Evolutionary conservation across 2,888 invertebrate species (phyloP), one percentile per base, ranked within the genome.

Genomic region (Euphydryas editha): DNA sequence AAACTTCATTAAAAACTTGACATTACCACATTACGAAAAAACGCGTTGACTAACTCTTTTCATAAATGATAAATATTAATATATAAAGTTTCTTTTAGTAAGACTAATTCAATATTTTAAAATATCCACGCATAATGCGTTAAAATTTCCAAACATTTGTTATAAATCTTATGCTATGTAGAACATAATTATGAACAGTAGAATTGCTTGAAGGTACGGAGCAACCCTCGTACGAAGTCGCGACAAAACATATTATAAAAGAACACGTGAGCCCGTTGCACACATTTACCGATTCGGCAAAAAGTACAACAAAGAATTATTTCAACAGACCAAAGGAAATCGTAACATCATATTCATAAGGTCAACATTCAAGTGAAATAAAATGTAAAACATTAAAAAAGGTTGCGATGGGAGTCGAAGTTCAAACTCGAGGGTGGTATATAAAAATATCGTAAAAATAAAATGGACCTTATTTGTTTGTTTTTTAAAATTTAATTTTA

Each of bases 181-280:
- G 65, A 63, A 69, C 62, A 71, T 65, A 71, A n/a, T 67, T 69
- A 72, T 70, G 67, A 71, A 68, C 62, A 60, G 57, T 49, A 71
- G 60, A 62, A 76, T 72, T 70, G 68, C 65, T 75, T 67, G 75
- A 51, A 51, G 49, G 24, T 24, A n/a, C 11, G 49, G 15, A 51
- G 49, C 21, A 75, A 79, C 78, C 76, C 81, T 78, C 79, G 77
- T 72, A 76, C 72, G 67, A 62, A 68, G 73, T 76, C 72, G 65
- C 77, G 78, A 87, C 84, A 87, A 85, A 85, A 81, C n/a, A n/a
- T n/a, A n/a, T 74, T 80, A 81, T 78, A 81, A 74, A 74, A 69
- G 70, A 80, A 79, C 85, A 83, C 85, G 83, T 83, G 82, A 80
- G 72, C 78, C 78, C 81, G 49, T 62, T n/a, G 59, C 63, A 67